phyloP scores from a whole-genome alignment of 2,797 vertebrate species.

The Lacerta viridis region DNA sequence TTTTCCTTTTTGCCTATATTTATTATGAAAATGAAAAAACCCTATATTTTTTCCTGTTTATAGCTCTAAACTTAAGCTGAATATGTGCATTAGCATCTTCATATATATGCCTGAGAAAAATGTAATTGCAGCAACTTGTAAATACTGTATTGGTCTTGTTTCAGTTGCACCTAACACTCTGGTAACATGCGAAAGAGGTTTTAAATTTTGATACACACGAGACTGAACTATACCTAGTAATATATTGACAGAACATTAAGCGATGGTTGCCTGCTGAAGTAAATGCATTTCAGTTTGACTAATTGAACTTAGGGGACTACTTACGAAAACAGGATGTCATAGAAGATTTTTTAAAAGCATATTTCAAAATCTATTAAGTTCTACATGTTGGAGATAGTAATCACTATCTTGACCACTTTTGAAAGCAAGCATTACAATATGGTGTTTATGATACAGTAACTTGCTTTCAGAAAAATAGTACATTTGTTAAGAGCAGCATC shows the following conservation, averaged over 20 bases:
- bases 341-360: conserved; percentile 26
- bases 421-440: conserved; percentile 25
- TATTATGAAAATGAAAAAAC: too few relatives aligned
- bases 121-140: neutral
- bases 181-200: neutral
- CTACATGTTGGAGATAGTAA: conserved; percentile 1
- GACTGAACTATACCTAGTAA: neutral
- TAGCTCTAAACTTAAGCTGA: neutral
- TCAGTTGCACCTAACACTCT: neutral
- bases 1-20: too few relatives aligned
- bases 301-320: conserved; percentile 16
- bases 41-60: too few relatives aligned
- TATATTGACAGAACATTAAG: neutral
- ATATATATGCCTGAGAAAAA: neutral
- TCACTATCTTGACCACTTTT: conserved; percentile 22
- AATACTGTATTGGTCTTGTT: conserved; percentile 22
- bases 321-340: conserved; percentile 28
- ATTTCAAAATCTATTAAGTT: conserved; percentile 43
- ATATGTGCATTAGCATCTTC: neutral
- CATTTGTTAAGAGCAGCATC: conserved; percentile 52
- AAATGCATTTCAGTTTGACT: conserved; percentile 28
- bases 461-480: neutral
- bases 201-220: conserved; percentile 23
- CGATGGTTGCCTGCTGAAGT: neutral
- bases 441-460: conserved; percentile 36